Conservation (phyloP, 2,888 invertebrate species). For the Ophion slaviceki region DNA sequence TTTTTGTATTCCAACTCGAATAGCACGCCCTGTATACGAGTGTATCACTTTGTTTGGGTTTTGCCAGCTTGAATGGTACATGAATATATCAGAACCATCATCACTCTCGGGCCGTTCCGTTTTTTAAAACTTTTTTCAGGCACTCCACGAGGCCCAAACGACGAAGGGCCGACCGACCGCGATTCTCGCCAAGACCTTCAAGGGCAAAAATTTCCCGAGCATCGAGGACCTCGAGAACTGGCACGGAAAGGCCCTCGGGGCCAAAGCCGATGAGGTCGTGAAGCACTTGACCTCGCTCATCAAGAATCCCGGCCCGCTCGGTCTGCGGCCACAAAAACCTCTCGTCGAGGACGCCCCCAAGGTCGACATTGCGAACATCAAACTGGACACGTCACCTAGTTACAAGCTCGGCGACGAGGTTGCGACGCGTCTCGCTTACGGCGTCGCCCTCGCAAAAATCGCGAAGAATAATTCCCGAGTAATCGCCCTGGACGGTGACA, state of each 20-base stretch:
- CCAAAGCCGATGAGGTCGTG: slow-evolving; percentile 89
- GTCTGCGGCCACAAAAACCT: slow-evolving; percentile 87
- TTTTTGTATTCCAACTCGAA: not conserved
- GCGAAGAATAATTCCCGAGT: slow-evolving; percentile 89
- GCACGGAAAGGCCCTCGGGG: slow-evolving; percentile 98
- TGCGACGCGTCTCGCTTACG: slow-evolving; percentile 97
- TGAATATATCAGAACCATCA: too few relatives aligned
- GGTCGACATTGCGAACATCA: slow-evolving; percentile 90
- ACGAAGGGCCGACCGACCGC: slow-evolving; percentile 95
- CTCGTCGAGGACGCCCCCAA: slow-evolving; percentile 88
- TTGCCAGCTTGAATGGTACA: too few relatives aligned
- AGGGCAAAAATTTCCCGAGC: slow-evolving; percentile 94
- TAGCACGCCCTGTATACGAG: too few relatives aligned
- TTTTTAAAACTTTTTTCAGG: slow-evolving; percentile 81
- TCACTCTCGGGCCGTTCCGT: not conserved
- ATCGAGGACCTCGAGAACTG: slow-evolving; percentile 98
- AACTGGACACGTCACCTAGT: slow-evolving; percentile 91
- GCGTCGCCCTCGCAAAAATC: slow-evolving; percentile 94
- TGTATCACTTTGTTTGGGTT: too few relatives aligned
- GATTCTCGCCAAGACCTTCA: slow-evolving; percentile 97
- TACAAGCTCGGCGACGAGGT: slow-evolving; percentile 92
- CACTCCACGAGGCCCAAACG: slow-evolving; percentile 91
- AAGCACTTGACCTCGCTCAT: slow-evolving; percentile 88
- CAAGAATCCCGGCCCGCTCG: slow-evolving; percentile 87
- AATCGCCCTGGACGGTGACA: slow-evolving; percentile 98